Evolutionary conservation across 2,113 vertebrate species (phyloP).

Genomic region (Ammodytes dubius): DNA sequence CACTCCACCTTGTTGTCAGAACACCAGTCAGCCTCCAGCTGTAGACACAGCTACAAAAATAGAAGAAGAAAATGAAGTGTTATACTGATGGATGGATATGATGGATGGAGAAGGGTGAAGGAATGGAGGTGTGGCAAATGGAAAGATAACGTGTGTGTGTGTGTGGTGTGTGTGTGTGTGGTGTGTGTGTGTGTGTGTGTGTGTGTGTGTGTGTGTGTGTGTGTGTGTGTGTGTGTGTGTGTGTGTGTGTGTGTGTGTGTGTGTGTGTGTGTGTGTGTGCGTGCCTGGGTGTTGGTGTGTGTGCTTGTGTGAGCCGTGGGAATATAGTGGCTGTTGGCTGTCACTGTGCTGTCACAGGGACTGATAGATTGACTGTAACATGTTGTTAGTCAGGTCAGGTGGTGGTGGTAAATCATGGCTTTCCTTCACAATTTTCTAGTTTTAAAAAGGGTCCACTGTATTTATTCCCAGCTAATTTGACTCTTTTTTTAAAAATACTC

Average conservation of each 20-base stretch:
- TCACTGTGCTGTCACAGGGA: constrained; percentile 49
- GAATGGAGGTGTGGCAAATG: constrained; percentile 63
- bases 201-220: background rate
- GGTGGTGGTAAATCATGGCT: background rate
- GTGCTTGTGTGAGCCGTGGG: constrained; percentile 47
- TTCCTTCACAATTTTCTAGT: constrained; percentile 3
- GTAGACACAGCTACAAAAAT: constrained; percentile 30
- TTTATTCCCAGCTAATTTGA: too few species aligned
- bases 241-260: constrained; percentile 23
- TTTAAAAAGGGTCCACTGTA: background rate
- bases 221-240: background rate
- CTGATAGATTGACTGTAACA: constrained; percentile 24
- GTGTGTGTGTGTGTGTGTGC: background rate
- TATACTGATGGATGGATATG: constrained; percentile 46
- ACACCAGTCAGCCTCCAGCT: constrained; percentile 21
- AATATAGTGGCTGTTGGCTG: constrained; percentile 38
- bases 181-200: background rate
- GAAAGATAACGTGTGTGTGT: constrained; percentile 47
- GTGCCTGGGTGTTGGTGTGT: background rate
- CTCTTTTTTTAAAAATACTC: background rate
- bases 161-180: too few species aligned
- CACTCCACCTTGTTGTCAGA: constrained; percentile 31
- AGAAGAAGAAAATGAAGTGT: constrained; percentile 57
- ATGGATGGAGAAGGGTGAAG: constrained; percentile 42
- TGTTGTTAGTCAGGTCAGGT: constrained; percentile 39